Evolutionary conservation across 2,113 vertebrate species (phyloP), one percentile per base, ranked within the genome.

Genomic region (Eurypyga helias): DNA sequence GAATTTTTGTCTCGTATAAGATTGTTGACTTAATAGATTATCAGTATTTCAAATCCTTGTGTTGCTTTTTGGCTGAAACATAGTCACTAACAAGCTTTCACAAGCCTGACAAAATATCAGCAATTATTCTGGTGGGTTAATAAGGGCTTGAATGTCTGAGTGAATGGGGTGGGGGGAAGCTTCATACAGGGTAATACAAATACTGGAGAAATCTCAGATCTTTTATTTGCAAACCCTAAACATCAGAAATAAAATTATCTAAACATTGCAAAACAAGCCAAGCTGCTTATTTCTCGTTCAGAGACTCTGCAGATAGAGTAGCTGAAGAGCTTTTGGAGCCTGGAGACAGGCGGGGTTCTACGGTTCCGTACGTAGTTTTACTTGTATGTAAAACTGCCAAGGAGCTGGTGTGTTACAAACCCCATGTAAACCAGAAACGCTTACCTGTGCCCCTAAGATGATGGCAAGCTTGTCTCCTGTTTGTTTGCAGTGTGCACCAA

Each of bases 61-160:
- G 20, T 36, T 84, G 69, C 60, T 67, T 91, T 93, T 82, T 82
- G n/a, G 34, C 41, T 84, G 91, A 70, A 0, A 1, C 49, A 10
- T 26, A 54, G 71, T 94, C 92, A 86, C 64, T 96, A 81, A 79
- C 24, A 91, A 77, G 83, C 76, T 80, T 91, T 61, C 43, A 20
- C 51, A 96, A 93, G 79, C 92, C 71, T 95, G 46, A 67, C 43
- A 67, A 58, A 76, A 87, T 67, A 90, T 41, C 89, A 72, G 38
- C 89, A 88, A 65, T 96, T 92, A 85, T 89, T 96, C 79, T 86
- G 81, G 62, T 94, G 58, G 18, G 24, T 72, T 90, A 72, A 7
- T 55, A 72, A 76, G 46, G 52, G 36, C 83, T 82, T 75, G 16
- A 52, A 49, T 1, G 0, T 70, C 70, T 69, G 82, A 51, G 77